Base-by-base conservation (phyloP, 2,888 invertebrate species). In the Euplexia lucipara region DNA sequence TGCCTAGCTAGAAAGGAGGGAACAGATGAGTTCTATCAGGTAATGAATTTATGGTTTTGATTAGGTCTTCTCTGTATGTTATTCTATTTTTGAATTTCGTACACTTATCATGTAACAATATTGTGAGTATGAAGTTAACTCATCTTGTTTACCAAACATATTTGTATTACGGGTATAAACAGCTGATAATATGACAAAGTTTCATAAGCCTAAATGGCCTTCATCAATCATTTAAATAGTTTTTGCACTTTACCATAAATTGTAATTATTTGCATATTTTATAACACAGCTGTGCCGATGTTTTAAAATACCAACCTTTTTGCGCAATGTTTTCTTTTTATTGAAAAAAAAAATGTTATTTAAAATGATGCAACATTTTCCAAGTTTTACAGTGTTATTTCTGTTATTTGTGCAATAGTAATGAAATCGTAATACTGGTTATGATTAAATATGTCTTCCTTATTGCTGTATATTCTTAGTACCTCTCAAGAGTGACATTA, bases 1-100 rank as follows among this genome's bases (percentile, higher is more conserved):
- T 97, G 97, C 91, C 91, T 98, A 70, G 97, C 97, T 7, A 95
- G 97, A 61, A 97, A 96, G 83, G 96, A 97, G 83, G 96, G 96
- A 52, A 97, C 97, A 32, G 96, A 97, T 89, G 95, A 97, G 59
- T 97, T 96, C 87, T 97, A 96, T 86, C 96, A 97, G 65, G 92
- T 97, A 41, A 51, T 56, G 35, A 16, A 4, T 10, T 66, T n/a
- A n/a, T n/a, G n/a, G 37, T 64, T 66, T 56, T 56, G 35, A 54
- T 52, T 32, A 32, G n/a, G n/a, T n/a, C n/a, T n/a, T n/a, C n/a
- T n/a, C n/a, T n/a, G n/a, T 16, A 35, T 54, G 39, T 22, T 26
- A 22, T 41, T 48, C 6, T 48, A 39, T 53, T 60, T 56, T 42
- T 67, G 57, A 56, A 72, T 30, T 60, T 10, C 26, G 34, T 41